Percentiles rank a stretch among this genome's conserved stretches.
These are phyloP conservation scores for Uropsilus gracilis DNA, from an alignment of 2,113 vertebrate genomes.

Conservation along the genomic window DNA sequence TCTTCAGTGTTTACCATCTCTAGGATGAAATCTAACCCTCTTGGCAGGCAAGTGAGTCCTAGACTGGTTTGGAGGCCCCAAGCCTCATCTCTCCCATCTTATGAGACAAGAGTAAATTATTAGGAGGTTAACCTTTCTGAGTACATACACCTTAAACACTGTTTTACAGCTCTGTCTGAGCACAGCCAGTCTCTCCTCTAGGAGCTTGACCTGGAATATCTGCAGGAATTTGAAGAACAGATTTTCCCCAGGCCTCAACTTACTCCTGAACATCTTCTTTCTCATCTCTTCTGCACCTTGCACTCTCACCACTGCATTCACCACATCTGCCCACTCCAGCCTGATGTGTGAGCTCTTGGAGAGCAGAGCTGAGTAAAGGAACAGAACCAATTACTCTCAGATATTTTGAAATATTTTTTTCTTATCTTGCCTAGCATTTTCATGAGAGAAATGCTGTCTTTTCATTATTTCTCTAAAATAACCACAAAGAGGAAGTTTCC, in stretches of 20 bases:
- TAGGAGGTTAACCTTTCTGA: neutral
- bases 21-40: neutral
- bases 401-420: neutral
- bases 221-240: neutral
- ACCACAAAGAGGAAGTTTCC: neutral
- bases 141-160: neutral
- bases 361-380: neutral
- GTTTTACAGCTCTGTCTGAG: neutral
- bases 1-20: neutral
- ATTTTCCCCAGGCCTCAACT: neutral
- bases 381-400: neutral
- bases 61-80: neutral
- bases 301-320: neutral
- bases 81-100: neutral
- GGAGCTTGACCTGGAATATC: neutral
- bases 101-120: neutral
- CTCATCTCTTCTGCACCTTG: neutral
- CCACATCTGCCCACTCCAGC: neutral
- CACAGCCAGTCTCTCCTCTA: neutral
- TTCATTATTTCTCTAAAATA: neutral
- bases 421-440: slow-evolving; percentile 22
- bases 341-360: neutral
- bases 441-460: neutral
- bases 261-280: neutral
- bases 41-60: neutral